Conservation (phyloP, 2,113 vertebrate species). For the Odobenus rosmarus region DNA sequence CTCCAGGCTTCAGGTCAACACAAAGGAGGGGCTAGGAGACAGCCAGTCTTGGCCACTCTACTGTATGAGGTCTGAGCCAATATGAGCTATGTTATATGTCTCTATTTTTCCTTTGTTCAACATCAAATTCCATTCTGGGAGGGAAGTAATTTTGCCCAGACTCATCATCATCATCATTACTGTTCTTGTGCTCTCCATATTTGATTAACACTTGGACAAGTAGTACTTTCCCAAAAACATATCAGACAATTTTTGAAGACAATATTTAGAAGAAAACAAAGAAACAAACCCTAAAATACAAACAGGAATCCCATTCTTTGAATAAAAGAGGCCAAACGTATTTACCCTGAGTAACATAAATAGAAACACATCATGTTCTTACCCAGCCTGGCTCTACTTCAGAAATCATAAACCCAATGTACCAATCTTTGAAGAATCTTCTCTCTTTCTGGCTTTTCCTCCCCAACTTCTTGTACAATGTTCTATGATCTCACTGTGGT, state of each 20-base stretch:
- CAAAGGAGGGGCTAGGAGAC: neutral
- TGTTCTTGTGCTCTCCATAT: neutral
- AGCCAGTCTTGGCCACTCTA: neutral
- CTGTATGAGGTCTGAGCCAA: neutral
- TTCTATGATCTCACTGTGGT: neutral
- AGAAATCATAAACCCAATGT: neutral
- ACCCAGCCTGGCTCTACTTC: neutral
- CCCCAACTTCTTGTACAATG: neutral
- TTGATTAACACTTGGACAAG: neutral
- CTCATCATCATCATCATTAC: neutral
- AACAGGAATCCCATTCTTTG: neutral
- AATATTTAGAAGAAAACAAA: neutral
- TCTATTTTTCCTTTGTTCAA: neutral
- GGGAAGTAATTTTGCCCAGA: neutral
- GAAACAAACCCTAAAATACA: neutral
- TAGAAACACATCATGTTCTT: neutral
- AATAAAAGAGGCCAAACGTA: neutral
- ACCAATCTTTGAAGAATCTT: neutral
- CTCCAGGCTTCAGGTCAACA: neutral
- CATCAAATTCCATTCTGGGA: neutral
- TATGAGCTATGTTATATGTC: neutral
- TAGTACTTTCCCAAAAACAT: neutral
- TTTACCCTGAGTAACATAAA: neutral
- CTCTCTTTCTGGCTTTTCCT: neutral
- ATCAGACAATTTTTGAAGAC: neutral